Percentiles rank a stretch among this genome's conserved stretches.
Evolutionary conservation across 2,797 vertebrate species (phyloP).

Genomic region (Phalanger gymnotis): DNA sequence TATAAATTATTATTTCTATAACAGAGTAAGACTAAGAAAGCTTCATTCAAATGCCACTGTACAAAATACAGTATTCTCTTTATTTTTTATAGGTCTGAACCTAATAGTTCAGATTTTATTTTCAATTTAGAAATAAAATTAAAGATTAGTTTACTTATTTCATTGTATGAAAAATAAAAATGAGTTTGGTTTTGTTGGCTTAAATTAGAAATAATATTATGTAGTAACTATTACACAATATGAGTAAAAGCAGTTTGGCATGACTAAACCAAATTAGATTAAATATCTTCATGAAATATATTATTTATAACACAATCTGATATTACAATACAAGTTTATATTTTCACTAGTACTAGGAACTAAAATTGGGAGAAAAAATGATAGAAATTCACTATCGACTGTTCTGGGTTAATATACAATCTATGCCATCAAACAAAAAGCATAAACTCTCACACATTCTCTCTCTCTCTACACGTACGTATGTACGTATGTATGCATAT

Average conservation of each 20-base stretch:
- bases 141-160: constrained; percentile 9
- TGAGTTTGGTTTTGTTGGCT: background rate
- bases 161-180: constrained; percentile 33
- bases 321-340: background rate
- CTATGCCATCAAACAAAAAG: background rate
- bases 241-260: background rate
- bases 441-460: too few species aligned
- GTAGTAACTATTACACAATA: background rate
- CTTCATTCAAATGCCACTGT: background rate
- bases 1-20: background rate
- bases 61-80: background rate
- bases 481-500: background rate
- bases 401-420: background rate
- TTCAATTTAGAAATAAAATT: constrained; percentile 46
- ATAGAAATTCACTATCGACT: background rate
- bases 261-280: background rate
- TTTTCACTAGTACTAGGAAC: background rate
- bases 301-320: background rate
- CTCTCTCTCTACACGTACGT: too few species aligned
- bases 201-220: background rate
- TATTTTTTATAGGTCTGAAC: background rate
- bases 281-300: background rate
- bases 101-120: constrained; percentile 13
- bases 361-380: background rate
- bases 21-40: background rate